These are phyloP conservation scores for Balanococcus diminutus DNA, from an alignment of 2,888 invertebrate species.

Conservation along the genomic window DNA sequence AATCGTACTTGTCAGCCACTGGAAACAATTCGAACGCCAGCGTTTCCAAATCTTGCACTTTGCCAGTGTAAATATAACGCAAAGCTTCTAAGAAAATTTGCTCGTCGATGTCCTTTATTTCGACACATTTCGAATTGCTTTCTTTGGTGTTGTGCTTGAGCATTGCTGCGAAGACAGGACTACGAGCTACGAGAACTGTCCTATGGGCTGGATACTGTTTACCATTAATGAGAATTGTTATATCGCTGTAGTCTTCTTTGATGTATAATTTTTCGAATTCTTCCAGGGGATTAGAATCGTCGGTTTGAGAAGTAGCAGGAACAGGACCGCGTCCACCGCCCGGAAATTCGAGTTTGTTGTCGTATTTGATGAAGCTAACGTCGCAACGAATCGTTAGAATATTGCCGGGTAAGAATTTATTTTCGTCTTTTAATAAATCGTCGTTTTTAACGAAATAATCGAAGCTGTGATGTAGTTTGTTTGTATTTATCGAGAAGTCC, in stretches of 20 bases:
- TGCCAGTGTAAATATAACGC: constrained; percentile 97
- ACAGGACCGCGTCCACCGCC: not conserved
- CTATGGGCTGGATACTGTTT: not conserved
- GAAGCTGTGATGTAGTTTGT: not conserved
- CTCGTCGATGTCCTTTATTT: constrained; percentile 96
- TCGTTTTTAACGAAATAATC: not conserved
- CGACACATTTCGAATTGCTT: constrained; percentile 88
- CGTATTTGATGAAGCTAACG: not conserved
- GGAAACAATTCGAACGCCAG: constrained; percentile 98
- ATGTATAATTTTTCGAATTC: not conserved
- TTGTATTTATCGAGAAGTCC: not conserved
- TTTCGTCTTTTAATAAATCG: not conserved
- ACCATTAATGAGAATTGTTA: not conserved
- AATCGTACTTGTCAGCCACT: constrained; percentile 97
- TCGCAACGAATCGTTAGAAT: not conserved
- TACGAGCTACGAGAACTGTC: not conserved
- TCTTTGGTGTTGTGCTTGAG: not conserved
- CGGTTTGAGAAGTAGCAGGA: not conserved
- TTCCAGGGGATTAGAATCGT: not conserved
- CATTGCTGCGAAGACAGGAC: not conserved
- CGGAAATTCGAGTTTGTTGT: not conserved
- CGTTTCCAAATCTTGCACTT: constrained; percentile 92
- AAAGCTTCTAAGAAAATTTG: constrained; percentile 97
- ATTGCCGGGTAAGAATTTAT: not conserved
- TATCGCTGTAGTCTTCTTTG: not conserved